Percentiles rank a stretch among this genome's conserved stretches.
Conservation (phyloP, 2,888 invertebrate genomes). For the Ophioninae sp. region DNA sequence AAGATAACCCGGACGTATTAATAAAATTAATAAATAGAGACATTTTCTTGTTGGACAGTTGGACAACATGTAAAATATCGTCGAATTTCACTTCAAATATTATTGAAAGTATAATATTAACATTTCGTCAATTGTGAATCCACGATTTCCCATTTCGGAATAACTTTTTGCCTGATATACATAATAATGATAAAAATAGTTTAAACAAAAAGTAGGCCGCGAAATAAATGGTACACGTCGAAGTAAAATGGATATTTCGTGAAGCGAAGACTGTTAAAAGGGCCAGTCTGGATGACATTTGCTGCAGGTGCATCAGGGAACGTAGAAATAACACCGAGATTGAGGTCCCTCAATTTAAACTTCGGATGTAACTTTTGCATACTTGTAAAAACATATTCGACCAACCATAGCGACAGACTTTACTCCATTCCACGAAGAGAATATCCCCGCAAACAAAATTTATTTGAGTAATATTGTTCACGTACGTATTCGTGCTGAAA, state of each 20-base stretch:
- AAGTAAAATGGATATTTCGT: constrained; percentile 23
- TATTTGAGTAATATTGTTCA: neutral
- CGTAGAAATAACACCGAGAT: neutral
- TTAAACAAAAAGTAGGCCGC: neutral
- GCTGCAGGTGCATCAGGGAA: neutral
- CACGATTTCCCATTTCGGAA: no score
- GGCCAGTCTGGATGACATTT: neutral
- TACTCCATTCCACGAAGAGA: neutral
- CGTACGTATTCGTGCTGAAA: neutral
- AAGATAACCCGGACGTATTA: no score
- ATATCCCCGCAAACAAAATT: neutral
- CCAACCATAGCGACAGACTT: neutral
- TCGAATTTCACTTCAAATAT: no score
- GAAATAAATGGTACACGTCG: constrained; percentile 19
- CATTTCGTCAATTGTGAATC: no score
- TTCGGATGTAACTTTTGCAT: neutral
- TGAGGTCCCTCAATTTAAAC: neutral
- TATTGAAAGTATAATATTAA: no score
- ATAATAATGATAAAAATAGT: constrained; percentile 47
- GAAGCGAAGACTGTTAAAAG: neutral
- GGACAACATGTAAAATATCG: no score
- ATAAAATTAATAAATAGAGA: no score
- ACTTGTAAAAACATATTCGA: neutral
- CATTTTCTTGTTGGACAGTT: no score
- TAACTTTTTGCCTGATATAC: neutral